Percentiles rank a stretch among this genome's conserved stretches.
These are phyloP conservation scores for Drosophila falleni DNA, from an alignment of 2,888 invertebrate genomes.

Conservation along the genomic window DNA sequence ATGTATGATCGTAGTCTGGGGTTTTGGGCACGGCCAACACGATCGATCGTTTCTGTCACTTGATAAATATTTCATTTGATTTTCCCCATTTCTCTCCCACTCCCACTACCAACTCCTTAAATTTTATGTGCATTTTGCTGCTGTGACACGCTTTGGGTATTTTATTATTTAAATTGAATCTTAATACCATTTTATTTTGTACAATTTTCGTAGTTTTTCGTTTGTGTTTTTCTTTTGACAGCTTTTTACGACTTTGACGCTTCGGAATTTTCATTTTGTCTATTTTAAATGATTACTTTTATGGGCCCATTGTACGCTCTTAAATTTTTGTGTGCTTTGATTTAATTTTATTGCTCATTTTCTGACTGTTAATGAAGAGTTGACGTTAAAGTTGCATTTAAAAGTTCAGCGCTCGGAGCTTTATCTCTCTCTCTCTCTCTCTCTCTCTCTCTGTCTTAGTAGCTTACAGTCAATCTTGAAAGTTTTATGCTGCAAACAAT, in stretches of 20 bases:
- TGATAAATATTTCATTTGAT: slow-evolving; percentile 40
- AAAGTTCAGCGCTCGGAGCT: slow-evolving; percentile 21
- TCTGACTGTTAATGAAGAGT: slow-evolving; percentile 37
- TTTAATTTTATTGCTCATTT: slow-evolving; percentile 73
- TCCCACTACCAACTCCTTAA: neutral
- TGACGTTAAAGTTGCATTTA: slow-evolving; percentile 29
- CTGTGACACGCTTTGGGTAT: slow-evolving; percentile 77
- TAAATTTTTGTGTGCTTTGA: slow-evolving; percentile 52
- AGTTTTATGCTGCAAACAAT: slow-evolving; percentile 5
- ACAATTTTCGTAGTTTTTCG: slow-evolving; percentile 59
- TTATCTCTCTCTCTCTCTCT: slow-evolving; percentile 1
- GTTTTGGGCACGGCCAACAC: slow-evolving; percentile 35
- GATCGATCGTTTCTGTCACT: slow-evolving; percentile 46
- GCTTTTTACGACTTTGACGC: slow-evolving; percentile 68
- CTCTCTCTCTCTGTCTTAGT: neutral
- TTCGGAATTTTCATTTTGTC: slow-evolving; percentile 65
- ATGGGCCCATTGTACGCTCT: slow-evolving; percentile 60
- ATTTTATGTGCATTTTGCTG: slow-evolving; percentile 49
- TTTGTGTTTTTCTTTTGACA: slow-evolving; percentile 46
- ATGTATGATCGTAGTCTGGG: slow-evolving; percentile 33
- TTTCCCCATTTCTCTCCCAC: slow-evolving; percentile 12
- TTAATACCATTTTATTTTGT: slow-evolving; percentile 63
- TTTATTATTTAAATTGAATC: slow-evolving; percentile 75
- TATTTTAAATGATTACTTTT: slow-evolving; percentile 55
- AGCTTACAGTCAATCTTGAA: neutral